These are phyloP conservation scores for Acanthornis magna DNA, from an alignment of 2,797 vertebrate genomes.

Conservation along the genomic window DNA sequence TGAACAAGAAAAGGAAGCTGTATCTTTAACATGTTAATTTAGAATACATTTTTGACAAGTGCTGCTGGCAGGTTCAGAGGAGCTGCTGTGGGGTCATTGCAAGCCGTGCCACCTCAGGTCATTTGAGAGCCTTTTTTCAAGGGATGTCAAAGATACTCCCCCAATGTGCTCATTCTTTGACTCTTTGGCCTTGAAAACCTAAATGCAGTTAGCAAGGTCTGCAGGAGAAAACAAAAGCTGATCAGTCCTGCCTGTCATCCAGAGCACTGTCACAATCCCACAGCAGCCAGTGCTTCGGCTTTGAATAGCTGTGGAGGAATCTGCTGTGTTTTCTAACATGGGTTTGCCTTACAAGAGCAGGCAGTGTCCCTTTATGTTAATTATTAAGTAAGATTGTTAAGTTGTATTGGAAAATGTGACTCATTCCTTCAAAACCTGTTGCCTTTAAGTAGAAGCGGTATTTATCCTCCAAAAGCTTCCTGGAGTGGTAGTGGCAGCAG, in stretches of 20 bases:
- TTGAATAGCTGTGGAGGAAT: background rate
- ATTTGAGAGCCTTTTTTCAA: background rate
- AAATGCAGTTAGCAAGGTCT: background rate
- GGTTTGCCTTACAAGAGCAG: background rate
- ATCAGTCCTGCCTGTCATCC: background rate
- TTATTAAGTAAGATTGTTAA: background rate
- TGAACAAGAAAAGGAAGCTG: background rate
- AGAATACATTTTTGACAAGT: background rate
- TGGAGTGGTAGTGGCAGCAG: background rate
- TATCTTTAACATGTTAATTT: background rate
- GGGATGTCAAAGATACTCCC: background rate
- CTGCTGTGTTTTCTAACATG: background rate
- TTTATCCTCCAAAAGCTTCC: conserved; percentile 4
- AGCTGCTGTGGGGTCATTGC: background rate
- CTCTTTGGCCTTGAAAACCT: background rate
- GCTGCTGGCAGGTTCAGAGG: background rate
- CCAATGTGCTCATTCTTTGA: background rate
- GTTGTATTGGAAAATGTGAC: background rate
- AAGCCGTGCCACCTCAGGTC: background rate
- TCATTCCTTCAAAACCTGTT: conserved; percentile 20
- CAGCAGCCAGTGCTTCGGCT: background rate
- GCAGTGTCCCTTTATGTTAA: background rate
- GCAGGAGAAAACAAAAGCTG: background rate
- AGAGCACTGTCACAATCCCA: background rate
- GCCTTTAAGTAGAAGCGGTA: background rate